Base-by-base conservation (phyloP, 1,140 invertebrate species). In the Vanessa tameamea region DNA sequence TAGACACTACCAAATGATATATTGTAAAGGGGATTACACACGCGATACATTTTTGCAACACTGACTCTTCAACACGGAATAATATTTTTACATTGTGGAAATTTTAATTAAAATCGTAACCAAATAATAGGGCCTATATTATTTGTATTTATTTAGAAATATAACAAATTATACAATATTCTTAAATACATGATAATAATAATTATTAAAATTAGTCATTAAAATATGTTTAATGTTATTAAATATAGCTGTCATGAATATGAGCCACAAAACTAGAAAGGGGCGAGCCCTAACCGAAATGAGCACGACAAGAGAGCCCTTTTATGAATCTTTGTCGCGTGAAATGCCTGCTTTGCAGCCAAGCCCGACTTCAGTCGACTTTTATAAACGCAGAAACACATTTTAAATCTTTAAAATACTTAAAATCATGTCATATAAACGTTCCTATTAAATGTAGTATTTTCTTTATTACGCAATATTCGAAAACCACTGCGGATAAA, bases 1-100 rank as follows among this genome's bases (percentile, higher is more conserved):
- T 75, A 75, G 69, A 71, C 73, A 66, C 68, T 59, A 61, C 67
- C 67, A 75, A 75, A 69, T 77, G 75, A 77, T 77, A 72, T 73
- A 77, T 73, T 59, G 43, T 69, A 72, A 77, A 67, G 75, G 75
- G 69, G 31, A 47, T 64, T 76, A 67, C 57, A 72, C 75, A 76
- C 69, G 75, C 75, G 69, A 76, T 76, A 66, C 70, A 50, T 47
- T 76, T 76, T 76, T 53, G 69, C 75, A 76, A 64, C 64, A 31
- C 59, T 69, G 73, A 69, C 47, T 69, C 69, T 57, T 65, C 61
- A 53, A 50, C 55, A 23, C 37, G n/a, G 11, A 16, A 47, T 15
- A 47, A 55, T 47, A 9, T 23, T 23, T 57, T 23, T 23, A 57
- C 20, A 12, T 57, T 23, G 53, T 31, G 57, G 47, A 31, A 66